phyloP scores from a whole-genome alignment of 2,797 vertebrate genomes.

The Pangasius krempfi region DNA sequence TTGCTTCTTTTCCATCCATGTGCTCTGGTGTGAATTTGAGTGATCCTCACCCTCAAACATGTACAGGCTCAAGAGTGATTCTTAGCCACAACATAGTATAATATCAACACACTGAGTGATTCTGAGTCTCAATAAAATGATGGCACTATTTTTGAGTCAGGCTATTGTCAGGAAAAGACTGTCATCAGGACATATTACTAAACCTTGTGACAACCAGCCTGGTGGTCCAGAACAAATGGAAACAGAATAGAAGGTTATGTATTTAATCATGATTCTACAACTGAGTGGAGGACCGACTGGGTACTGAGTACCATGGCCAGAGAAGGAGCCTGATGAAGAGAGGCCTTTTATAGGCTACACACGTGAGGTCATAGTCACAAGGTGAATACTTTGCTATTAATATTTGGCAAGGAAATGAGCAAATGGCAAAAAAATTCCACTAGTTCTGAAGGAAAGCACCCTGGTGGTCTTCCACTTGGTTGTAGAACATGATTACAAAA shows the following conservation, averaged over 20 bases:
- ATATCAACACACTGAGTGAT: neutral
- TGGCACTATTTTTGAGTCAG: neutral
- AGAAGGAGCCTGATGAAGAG: neutral
- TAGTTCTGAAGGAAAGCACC: neutral
- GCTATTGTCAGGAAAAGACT: neutral
- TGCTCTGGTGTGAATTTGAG: neutral
- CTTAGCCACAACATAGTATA: neutral
- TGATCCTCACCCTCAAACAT: neutral
- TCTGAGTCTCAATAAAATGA: neutral
- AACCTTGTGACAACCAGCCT: neutral
- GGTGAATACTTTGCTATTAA: neutral
- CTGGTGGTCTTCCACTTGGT: neutral
- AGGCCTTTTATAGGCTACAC: neutral
- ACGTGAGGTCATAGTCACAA: neutral
- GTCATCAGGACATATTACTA: neutral
- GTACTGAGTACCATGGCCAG: neutral
- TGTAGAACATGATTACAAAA: neutral
- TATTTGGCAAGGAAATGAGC: conserved; percentile 4
- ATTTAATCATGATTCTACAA: neutral
- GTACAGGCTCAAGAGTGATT: neutral
- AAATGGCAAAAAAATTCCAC: neutral
- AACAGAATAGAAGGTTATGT: neutral
- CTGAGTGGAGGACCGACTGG: neutral
- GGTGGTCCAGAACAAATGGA: neutral
- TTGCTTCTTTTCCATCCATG: neutral